A percentile compares a stretch with the other conserved stretches of the same genome.
Conservation (phyloP, 2,888 invertebrate genomes). For the Drosophila rubida region DNA sequence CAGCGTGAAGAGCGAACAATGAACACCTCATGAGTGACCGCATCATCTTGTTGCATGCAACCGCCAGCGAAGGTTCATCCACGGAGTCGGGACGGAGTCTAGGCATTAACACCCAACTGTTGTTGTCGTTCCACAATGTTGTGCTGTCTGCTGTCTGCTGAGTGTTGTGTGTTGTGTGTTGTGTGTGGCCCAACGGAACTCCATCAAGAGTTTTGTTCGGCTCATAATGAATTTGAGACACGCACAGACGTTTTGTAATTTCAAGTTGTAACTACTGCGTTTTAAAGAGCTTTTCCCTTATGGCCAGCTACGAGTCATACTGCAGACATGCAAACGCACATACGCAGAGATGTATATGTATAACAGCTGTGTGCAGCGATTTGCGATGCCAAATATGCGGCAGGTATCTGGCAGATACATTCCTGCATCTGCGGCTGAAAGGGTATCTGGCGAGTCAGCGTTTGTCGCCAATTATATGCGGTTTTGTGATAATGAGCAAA, state of each 20-base stretch:
- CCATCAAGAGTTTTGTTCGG: conserved; percentile 36
- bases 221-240: conserved; percentile 83
- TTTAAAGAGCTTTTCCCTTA: conserved; percentile 66
- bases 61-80: not conserved
- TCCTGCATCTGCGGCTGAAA: not conserved
- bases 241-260: conserved; percentile 83
- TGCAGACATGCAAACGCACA: conserved; percentile 19
- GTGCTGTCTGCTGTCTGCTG: not conserved
- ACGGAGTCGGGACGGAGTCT: conserved; percentile 27
- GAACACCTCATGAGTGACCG: conserved; percentile 64
- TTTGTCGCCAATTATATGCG: conserved; percentile 81
- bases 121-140: not conserved
- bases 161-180: conserved; percentile 15
- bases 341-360: not conserved
- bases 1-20: conserved; percentile 62
- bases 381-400: conserved; percentile 54
- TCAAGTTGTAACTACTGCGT: conserved; percentile 72
- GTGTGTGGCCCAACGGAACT: conserved; percentile 50
- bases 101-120: conserved; percentile 65
- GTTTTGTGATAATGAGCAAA: conserved; percentile 81
- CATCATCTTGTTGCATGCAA: conserved; percentile 38
- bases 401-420: conserved; percentile 42
- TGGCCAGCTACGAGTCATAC: conserved; percentile 36
- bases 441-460: conserved; percentile 19
- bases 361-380: conserved; percentile 20